These are phyloP conservation scores for Carcharodon carcharias DNA, from an alignment of 2,797 vertebrate genomes.

Conservation along the genomic window DNA sequence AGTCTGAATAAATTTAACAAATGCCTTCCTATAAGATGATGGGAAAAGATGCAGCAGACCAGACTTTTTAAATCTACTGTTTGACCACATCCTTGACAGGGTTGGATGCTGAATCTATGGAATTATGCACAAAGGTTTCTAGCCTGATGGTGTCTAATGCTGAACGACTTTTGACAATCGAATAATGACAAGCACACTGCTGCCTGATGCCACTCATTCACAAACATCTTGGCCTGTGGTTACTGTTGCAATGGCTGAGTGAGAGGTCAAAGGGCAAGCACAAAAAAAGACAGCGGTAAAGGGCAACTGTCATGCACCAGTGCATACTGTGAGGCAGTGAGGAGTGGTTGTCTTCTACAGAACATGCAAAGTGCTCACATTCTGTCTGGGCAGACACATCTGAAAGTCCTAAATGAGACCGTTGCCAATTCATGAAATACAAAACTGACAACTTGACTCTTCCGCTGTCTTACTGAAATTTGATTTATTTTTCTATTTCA, in stretches of 20 bases:
- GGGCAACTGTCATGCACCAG: slow-evolving; percentile 96
- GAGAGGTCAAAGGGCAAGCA: slow-evolving; percentile 85
- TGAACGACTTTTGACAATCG: slow-evolving; percentile 73
- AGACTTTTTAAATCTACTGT: slow-evolving; percentile 64
- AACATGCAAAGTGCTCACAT: slow-evolving; percentile 67
- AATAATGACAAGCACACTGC: slow-evolving; percentile 80
- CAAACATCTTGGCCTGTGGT: slow-evolving; percentile 53
- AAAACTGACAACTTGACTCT: slow-evolving; percentile 86
- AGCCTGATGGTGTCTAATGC: slow-evolving; percentile 67
- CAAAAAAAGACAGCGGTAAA: slow-evolving; percentile 87
- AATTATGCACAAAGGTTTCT: slow-evolving; percentile 77
- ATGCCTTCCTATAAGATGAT: slow-evolving; percentile 68
- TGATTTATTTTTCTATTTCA: slow-evolving; percentile 52
- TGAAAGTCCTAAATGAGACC: slow-evolving; percentile 75
- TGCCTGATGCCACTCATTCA: slow-evolving; percentile 79
- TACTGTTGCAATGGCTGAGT: slow-evolving; percentile 58
- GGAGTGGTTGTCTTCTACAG: slow-evolving; percentile 75
- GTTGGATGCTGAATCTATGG: slow-evolving; percentile 74
- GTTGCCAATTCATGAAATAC: slow-evolving; percentile 68
- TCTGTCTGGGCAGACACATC: slow-evolving; percentile 67
- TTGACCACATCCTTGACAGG: slow-evolving; percentile 80
- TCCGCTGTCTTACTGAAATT: slow-evolving; percentile 71
- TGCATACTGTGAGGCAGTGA: slow-evolving; percentile 62
- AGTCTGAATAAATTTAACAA: slow-evolving; percentile 51
- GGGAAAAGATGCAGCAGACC: slow-evolving; percentile 53